These are phyloP conservation scores for Idaea biselata DNA, from an alignment of 2,888 invertebrate species.

Conservation along the genomic window DNA sequence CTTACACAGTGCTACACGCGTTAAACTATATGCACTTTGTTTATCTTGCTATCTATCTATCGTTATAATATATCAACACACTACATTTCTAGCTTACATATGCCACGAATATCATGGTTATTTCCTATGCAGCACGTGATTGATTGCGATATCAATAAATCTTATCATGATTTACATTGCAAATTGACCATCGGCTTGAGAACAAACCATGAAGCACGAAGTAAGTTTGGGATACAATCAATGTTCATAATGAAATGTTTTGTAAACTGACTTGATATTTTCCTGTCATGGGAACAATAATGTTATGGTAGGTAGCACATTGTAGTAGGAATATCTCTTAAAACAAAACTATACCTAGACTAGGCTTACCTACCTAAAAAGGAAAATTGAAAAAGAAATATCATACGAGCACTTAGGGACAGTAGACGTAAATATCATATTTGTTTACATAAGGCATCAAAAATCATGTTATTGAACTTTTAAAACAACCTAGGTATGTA, in stretches of 20 bases:
- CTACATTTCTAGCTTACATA: neutral
- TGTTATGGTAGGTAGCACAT: neutral
- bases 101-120: constrained; percentile 4
- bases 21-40: neutral
- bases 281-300: neutral
- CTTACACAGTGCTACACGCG: neutral
- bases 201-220: neutral
- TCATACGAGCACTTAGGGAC: too few relatives aligned
- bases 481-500: too few relatives aligned
- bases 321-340: neutral
- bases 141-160: constrained; percentile 4
- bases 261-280: neutral
- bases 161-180: constrained; percentile 4
- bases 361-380: too few relatives aligned
- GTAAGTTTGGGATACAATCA: neutral
- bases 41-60: neutral
- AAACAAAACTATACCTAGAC: neutral
- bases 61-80: neutral
- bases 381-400: too few relatives aligned
- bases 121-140: constrained; percentile 2
- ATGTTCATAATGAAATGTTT: neutral
- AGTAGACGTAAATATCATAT: too few relatives aligned
- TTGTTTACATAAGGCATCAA: too few relatives aligned
- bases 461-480: too few relatives aligned
- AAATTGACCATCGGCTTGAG: neutral